Conservation (phyloP, 2,797 vertebrate genomes). For the Potorous gilbertii region DNA sequence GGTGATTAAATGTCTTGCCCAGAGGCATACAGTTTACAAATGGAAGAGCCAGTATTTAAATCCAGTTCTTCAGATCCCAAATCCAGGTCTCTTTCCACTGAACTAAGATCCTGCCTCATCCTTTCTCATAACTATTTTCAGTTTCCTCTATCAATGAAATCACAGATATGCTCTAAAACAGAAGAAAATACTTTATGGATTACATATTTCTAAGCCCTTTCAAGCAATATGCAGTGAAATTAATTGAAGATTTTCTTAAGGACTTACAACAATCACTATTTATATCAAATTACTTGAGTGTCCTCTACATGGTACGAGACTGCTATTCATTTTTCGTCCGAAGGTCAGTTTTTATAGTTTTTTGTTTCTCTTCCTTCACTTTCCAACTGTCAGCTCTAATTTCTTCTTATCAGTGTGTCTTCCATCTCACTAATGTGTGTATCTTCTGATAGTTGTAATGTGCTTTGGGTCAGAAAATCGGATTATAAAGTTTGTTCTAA, state of each 20-base stretch:
- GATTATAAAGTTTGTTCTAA: neutral
- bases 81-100: neutral
- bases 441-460: neutral
- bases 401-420: neutral
- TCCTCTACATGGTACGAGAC: neutral
- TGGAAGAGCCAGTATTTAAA: too few relatives aligned
- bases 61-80: neutral
- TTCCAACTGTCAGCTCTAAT: neutral
- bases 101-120: neutral
- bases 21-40: neutral
- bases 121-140: too few relatives aligned
- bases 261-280: neutral
- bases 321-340: neutral
- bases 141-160: neutral
- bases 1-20: neutral
- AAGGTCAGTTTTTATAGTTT: neutral
- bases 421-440: neutral
- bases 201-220: neutral
- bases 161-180: neutral
- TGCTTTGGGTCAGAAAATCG: neutral
- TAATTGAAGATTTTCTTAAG: neutral
- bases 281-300: neutral
- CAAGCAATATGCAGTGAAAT: neutral
- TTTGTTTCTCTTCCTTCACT: neutral
- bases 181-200: neutral